Evolutionary conservation across 1,140 invertebrate genomes (phyloP).

Genomic region (Ganaspis sp.): DNA sequence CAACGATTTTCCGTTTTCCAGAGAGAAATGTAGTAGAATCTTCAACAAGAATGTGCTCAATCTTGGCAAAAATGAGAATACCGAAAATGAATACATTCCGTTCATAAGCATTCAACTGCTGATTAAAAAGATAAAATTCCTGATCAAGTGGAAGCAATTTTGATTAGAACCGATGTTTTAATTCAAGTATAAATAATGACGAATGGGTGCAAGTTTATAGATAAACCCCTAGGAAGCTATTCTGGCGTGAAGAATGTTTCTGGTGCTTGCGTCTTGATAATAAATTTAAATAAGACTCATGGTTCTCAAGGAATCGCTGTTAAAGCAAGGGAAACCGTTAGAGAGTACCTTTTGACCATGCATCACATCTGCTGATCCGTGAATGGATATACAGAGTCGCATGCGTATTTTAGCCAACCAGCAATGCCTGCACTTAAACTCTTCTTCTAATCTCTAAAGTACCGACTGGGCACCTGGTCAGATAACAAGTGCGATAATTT

Average conservation of each 20-base stretch:
- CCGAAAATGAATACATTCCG: too few relatives aligned
- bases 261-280: not conserved
- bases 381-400: slow-evolving; percentile 27
- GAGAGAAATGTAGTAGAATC: too few relatives aligned
- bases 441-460: not conserved
- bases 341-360: slow-evolving; percentile 9
- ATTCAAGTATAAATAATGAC: not conserved
- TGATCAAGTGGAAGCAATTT: not conserved
- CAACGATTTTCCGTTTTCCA: too few relatives aligned
- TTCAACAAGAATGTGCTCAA: too few relatives aligned
- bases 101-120: too few relatives aligned
- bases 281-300: slow-evolving; percentile 15
- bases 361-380: slow-evolving; percentile 26
- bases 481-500: slow-evolving; percentile 16
- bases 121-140: too few relatives aligned
- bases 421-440: not conserved
- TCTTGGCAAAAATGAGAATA: too few relatives aligned
- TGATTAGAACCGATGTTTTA: not conserved
- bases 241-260: slow-evolving; percentile 28
- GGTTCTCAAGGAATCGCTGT: not conserved
- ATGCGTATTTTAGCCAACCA: not conserved
- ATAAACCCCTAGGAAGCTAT: slow-evolving; percentile 12
- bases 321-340: slow-evolving; percentile 9
- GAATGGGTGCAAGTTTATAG: not conserved
- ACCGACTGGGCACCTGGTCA: slow-evolving; percentile 4